Percentiles rank a stretch among this genome's conserved stretches.
These are phyloP conservation scores for Octodonta nipae DNA, from an alignment of 2,888 invertebrate species.

Conservation along the genomic window DNA sequence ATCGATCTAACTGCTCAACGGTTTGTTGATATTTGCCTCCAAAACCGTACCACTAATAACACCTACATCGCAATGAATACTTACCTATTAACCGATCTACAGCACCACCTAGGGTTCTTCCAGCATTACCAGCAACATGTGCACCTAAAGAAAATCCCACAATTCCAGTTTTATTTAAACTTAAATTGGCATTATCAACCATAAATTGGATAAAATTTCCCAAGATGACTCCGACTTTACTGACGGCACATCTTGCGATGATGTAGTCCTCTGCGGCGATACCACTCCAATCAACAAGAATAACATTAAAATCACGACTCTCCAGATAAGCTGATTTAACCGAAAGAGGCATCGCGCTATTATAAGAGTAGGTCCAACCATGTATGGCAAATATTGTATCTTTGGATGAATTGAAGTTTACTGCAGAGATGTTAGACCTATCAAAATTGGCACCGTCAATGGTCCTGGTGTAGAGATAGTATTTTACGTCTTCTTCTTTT, in stretches of 20 bases:
- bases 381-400: conserved; percentile 24
- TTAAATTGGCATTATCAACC: conserved; percentile 7
- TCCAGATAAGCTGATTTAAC: conserved; percentile 19
- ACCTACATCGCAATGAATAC: neutral
- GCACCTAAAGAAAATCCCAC: conserved; percentile 24
- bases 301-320: conserved; percentile 23
- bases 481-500: too few relatives aligned
- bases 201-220: conserved; percentile 16
- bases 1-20: too few relatives aligned
- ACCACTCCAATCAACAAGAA: conserved; percentile 26
- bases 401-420: conserved; percentile 1
- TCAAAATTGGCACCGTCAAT: too few relatives aligned
- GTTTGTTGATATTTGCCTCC: neutral
- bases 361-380: conserved; percentile 23
- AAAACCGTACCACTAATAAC: neutral
- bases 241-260: neutral
- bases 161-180: conserved; percentile 8
- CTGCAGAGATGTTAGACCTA: too few relatives aligned
- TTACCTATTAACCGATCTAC: conserved; percentile 8
- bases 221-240: conserved; percentile 17
- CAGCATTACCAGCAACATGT: conserved; percentile 25
- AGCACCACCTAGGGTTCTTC: conserved; percentile 11
- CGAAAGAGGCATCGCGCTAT: conserved; percentile 17
- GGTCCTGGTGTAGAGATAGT: too few relatives aligned
- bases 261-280: neutral